A percentile compares a stretch with the other conserved stretches of the same genome.
Conservation (phyloP, 2,797 vertebrate genomes). For the Gouania willdenowi region DNA sequence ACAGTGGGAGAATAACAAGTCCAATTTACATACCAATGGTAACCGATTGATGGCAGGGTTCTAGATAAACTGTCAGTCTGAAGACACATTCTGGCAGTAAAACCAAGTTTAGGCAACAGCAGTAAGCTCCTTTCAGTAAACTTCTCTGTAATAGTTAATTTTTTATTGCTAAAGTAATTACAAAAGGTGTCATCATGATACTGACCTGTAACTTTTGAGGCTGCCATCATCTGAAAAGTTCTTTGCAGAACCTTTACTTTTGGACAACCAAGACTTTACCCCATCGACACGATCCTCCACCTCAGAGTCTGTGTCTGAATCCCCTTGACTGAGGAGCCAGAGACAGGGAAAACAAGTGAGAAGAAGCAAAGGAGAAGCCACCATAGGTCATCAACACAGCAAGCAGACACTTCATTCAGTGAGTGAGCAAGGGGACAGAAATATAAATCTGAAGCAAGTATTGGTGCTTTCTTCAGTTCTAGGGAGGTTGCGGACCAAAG, state of each 20-base stretch:
- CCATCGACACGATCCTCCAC: slow-evolving; percentile 90
- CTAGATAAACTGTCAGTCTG: no score
- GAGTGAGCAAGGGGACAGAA: not conserved
- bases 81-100: no score
- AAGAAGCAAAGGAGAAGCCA: not conserved
- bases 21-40: no score
- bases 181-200: slow-evolving; percentile 12
- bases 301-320: slow-evolving; percentile 90
- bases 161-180: no score
- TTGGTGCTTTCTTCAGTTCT: not conserved
- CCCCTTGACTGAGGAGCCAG: slow-evolving; percentile 78
- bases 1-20: no score
- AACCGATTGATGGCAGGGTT: no score
- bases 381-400: no score
- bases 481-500: slow-evolving; percentile 2
- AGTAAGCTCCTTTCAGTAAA: no score
- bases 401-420: slow-evolving; percentile 5
- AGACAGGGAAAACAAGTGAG: slow-evolving; percentile 30
- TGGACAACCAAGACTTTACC: slow-evolving; percentile 96
- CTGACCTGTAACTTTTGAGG: slow-evolving; percentile 93
- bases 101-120: no score
- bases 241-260: slow-evolving; percentile 91
- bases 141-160: no score
- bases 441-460: not conserved
- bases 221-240: slow-evolving; percentile 90